Conservation (phyloP, 2,113 vertebrate genomes). For the Onychorhynchus coronatus region DNA sequence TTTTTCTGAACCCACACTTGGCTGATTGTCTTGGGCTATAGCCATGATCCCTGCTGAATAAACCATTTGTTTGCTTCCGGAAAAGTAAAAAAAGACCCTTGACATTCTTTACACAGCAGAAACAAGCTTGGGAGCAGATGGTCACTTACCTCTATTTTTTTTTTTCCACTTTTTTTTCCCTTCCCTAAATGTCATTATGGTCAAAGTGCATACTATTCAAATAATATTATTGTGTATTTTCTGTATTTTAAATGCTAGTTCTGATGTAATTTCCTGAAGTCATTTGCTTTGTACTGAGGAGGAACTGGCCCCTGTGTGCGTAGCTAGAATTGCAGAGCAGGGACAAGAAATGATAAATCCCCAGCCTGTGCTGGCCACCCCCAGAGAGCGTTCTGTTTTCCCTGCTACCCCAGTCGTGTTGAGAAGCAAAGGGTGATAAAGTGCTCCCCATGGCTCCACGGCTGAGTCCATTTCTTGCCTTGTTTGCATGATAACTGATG, state of each 20-base stretch:
- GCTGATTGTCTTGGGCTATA: constrained; percentile 46
- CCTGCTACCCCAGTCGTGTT: fast-evolving
- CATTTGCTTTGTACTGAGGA: constrained; percentile 24
- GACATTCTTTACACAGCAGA: constrained; percentile 51
- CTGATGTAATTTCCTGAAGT: constrained; percentile 48
- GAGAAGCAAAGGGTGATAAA: background rate
- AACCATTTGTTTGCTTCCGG: constrained; percentile 58
- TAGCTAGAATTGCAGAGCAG: background rate
- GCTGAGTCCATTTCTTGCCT: background rate
- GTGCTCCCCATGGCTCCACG: background rate
- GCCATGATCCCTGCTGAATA: constrained; percentile 44
- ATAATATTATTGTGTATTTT: constrained; percentile 49
- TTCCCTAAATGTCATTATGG: constrained; percentile 45
- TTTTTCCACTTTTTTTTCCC: background rate
- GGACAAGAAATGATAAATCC: background rate
- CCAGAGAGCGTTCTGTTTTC: background rate
- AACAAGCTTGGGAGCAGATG: constrained; percentile 44
- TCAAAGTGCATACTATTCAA: constrained; percentile 54
- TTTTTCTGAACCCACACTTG: constrained; percentile 47
- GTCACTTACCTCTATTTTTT: constrained; percentile 6
- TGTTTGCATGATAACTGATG: fast-evolving
- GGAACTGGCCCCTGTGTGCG: background rate
- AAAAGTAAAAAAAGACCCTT: constrained; percentile 55
- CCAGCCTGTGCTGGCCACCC: background rate
- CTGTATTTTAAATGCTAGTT: constrained; percentile 23